A percentile compares a stretch with the other conserved stretches of the same genome.
phyloP scores from a whole-genome alignment of 2,888 invertebrate genomes.

The Aromia moschata region DNA sequence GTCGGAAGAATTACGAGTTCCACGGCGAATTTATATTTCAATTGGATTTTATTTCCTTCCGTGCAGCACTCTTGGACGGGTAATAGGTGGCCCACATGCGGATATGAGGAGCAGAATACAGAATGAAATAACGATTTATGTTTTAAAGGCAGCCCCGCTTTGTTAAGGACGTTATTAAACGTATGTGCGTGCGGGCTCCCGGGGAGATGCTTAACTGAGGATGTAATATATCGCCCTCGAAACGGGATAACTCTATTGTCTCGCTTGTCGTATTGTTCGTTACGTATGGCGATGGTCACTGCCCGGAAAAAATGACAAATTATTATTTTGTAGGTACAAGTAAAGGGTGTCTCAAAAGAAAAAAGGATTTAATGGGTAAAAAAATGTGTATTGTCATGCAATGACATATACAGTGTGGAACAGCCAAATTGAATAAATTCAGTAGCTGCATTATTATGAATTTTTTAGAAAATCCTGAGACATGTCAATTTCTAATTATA shows the following conservation, averaged over 20 bases:
- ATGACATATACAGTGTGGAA: too few species aligned
- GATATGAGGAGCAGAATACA: constrained; percentile 37
- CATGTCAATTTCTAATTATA: too few species aligned
- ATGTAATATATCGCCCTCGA: constrained; percentile 31
- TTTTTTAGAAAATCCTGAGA: too few species aligned
- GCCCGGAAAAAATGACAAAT: too few species aligned
- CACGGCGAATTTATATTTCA: constrained; percentile 24
- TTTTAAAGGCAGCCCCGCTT: constrained; percentile 34
- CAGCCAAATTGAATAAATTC: too few species aligned
- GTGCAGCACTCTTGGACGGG: not conserved
- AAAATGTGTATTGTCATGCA: too few species aligned
- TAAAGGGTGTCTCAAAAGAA: too few species aligned
- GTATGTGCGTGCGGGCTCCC: constrained; percentile 36
- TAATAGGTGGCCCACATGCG: constrained; percentile 34
- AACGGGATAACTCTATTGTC: constrained; percentile 10
- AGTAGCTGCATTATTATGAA: too few species aligned
- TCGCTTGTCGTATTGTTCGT: too few species aligned
- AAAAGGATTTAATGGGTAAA: too few species aligned
- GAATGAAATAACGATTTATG: constrained; percentile 43
- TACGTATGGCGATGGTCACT: too few species aligned
- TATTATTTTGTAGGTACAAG: too few species aligned
- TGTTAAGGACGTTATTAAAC: constrained; percentile 41
- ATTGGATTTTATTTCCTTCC: constrained; percentile 22
- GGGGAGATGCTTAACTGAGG: constrained; percentile 30
- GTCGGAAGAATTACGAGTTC: constrained; percentile 23